Evolutionary conservation across 2,888 invertebrate species (phyloP).

Genomic region (Mythimna ferrago): DNA sequence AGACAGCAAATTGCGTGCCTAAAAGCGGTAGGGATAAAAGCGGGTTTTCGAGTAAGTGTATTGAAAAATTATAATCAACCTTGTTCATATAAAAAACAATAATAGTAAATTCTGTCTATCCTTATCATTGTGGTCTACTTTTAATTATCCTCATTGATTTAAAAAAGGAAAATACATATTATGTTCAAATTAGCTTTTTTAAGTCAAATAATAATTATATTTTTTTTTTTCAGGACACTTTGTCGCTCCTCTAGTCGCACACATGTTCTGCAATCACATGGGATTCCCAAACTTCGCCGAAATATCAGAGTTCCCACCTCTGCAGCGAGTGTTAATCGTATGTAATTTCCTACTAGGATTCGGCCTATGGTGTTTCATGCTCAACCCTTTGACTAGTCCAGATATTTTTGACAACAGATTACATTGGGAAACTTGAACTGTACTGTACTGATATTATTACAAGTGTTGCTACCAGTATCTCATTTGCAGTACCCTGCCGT

Average conservation of each 20-base stretch:
- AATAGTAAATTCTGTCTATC: constrained; percentile 4
- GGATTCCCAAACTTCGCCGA: constrained; percentile 97
- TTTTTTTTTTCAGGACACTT: constrained; percentile 93
- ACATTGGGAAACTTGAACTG: constrained; percentile 87
- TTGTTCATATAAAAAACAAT: background rate
- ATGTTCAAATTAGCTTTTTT: background rate
- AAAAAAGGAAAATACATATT: background rate
- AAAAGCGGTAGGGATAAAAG: too few relatives aligned
- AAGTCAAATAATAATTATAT: background rate
- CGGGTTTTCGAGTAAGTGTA: too few relatives aligned
- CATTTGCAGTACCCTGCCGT: constrained; percentile 1
- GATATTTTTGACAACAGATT: constrained; percentile 91
- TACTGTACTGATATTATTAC: background rate
- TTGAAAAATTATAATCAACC: background rate
- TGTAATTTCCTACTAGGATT: constrained; percentile 94
- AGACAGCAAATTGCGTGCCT: too few relatives aligned
- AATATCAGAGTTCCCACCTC: constrained; percentile 78
- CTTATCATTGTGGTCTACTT: background rate
- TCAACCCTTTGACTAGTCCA: constrained; percentile 95
- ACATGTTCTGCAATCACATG: constrained; percentile 99
- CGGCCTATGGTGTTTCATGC: constrained; percentile 93
- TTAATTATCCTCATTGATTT: background rate
- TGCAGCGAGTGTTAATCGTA: constrained; percentile 92
- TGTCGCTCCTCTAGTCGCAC: constrained; percentile 96
- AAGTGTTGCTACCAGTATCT: constrained; percentile 17